Percentiles rank a stretch among this genome's conserved stretches.
phyloP scores from a whole-genome alignment of 2,113 vertebrate genomes.

The Nipponia nippon region DNA sequence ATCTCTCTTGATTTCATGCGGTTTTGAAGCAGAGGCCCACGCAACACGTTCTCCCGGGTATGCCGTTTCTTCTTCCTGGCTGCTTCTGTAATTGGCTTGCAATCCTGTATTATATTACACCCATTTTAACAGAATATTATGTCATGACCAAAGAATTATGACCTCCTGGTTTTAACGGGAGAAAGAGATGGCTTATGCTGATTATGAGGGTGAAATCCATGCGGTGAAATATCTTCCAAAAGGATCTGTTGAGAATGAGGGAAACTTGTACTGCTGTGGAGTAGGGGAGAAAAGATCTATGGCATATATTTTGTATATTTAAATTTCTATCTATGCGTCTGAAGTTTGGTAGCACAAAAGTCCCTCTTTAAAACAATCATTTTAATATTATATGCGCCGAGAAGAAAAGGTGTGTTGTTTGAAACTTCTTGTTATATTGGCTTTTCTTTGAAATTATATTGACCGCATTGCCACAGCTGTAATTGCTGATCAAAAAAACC shows the following conservation, averaged over 20 bases:
- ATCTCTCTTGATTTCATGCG: background rate
- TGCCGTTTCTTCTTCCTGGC: slow-evolving; percentile 2
- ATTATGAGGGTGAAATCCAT: slow-evolving; percentile 67
- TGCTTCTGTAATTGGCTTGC: slow-evolving; percentile 54
- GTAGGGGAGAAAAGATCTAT: slow-evolving; percentile 63
- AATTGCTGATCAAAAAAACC: slow-evolving; percentile 73
- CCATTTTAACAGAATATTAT: slow-evolving; percentile 63
- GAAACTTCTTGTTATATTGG: slow-evolving; percentile 68
- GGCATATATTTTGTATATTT: slow-evolving; percentile 82
- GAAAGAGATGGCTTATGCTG: slow-evolving; percentile 63
- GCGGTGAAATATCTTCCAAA: slow-evolving; percentile 71
- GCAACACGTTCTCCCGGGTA: background rate
- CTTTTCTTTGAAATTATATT: slow-evolving; percentile 71
- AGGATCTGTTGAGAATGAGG: slow-evolving; percentile 59
- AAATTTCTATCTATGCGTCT: slow-evolving; percentile 76
- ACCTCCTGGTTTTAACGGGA: slow-evolving; percentile 68
- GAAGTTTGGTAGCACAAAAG: slow-evolving; percentile 69
- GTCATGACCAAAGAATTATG: slow-evolving; percentile 79
- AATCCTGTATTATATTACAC: slow-evolving; percentile 39
- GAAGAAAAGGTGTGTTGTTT: slow-evolving; percentile 64
- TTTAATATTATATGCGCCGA: slow-evolving; percentile 72
- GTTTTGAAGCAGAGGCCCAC: slow-evolving; percentile 10
- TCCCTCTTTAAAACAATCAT: slow-evolving; percentile 75
- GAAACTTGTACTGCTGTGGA: slow-evolving; percentile 60
- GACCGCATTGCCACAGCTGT: slow-evolving; percentile 58